These are phyloP conservation scores for Spizaetus ornatus DNA, from an alignment of 2,113 vertebrate species.

Conservation along the genomic window DNA sequence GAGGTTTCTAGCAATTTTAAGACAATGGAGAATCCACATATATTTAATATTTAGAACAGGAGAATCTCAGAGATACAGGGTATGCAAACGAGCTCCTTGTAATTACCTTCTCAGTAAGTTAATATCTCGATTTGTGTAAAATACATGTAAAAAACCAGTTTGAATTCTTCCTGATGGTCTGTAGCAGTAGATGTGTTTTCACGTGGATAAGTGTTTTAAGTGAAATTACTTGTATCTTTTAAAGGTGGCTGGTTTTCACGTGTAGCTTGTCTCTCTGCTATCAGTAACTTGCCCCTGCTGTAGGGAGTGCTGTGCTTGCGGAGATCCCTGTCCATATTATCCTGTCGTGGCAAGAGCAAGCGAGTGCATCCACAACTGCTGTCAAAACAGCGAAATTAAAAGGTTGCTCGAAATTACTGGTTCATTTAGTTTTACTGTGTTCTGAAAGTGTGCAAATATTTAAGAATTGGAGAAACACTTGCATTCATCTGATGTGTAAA, in stretches of 20 bases:
- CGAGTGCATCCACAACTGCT: neutral
- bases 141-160: neutral
- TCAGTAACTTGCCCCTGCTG: neutral
- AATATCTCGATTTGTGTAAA: neutral
- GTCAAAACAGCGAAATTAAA: neutral
- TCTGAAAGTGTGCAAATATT: neutral
- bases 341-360: neutral
- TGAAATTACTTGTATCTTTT: neutral
- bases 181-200: neutral
- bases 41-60: neutral
- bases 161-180: neutral
- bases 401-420: neutral
- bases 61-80: neutral
- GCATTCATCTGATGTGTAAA: conserved; percentile 13
- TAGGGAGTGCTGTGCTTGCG: conserved; percentile 1
- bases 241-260: neutral
- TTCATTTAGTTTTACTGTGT: neutral
- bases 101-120: neutral
- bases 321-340: neutral
- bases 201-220: neutral
- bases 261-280: neutral
- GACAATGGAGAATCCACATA: neutral
- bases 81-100: neutral
- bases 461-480: neutral
- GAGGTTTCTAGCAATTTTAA: neutral